phyloP scores from a whole-genome alignment of 2,113 vertebrate species.

The Carlito syrichta region DNA sequence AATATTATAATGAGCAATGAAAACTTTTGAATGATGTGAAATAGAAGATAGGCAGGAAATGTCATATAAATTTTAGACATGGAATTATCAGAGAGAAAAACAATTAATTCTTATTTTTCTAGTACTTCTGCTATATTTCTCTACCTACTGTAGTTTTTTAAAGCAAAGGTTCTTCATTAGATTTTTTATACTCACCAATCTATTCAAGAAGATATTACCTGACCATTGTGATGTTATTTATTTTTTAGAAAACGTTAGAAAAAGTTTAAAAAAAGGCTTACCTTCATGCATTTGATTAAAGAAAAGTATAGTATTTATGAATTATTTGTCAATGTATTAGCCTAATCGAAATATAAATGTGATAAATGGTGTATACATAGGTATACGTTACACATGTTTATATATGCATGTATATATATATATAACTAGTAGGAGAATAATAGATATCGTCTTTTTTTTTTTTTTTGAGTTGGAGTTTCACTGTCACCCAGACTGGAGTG shows the following conservation, averaged over 20 bases:
- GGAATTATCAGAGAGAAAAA: not conserved
- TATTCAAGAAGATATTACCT: not conserved
- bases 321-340: not conserved
- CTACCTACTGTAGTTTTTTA: not conserved
- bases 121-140: not conserved
- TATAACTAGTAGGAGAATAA: not conserved
- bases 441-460: no score
- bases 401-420: not conserved
- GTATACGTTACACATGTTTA: no score
- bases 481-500: no score
- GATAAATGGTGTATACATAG: fast-evolving
- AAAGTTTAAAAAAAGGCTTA: not conserved
- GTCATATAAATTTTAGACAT: not conserved
- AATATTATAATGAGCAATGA: not conserved
- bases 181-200: not conserved
- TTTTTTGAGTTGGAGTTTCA: no score
- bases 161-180: not conserved
- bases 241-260: not conserved
- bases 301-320: not conserved
- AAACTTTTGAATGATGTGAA: not conserved
- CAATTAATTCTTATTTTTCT: not conserved
- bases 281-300: not conserved
- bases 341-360: not conserved
- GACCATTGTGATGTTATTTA: not conserved
- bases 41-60: not conserved